Evolutionary conservation across 2,113 vertebrate species (phyloP).

Genomic region (Oophaga pumilio): DNA sequence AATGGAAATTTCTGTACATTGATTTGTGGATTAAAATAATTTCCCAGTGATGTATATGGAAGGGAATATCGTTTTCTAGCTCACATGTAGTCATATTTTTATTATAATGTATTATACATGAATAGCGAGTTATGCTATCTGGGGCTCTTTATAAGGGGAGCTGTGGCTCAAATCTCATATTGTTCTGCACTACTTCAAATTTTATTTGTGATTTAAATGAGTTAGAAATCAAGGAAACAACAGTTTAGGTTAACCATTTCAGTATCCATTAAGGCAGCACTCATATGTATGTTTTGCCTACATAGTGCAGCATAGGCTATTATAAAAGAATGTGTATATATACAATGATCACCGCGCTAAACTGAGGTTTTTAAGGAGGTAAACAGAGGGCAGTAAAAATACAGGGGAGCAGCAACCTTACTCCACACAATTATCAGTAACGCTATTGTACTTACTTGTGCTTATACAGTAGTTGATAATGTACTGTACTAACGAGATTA

Average conservation of each 20-base stretch:
- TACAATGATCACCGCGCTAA: too few species aligned
- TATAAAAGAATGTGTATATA: too few species aligned
- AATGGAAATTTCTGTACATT: not conserved
- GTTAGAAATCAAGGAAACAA: not conserved
- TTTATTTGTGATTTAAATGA: not conserved
- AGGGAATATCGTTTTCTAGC: not conserved
- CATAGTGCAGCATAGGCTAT: too few species aligned
- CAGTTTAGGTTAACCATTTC: not conserved
- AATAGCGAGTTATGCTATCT: not conserved
- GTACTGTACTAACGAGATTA: too few species aligned
- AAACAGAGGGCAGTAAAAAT: too few species aligned
- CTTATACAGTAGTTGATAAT: too few species aligned
- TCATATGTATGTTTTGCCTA: too few species aligned
- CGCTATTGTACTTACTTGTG: too few species aligned
- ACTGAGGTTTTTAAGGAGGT: too few species aligned
- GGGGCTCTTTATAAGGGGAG: not conserved
- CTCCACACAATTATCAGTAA: too few species aligned
- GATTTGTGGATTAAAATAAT: not conserved
- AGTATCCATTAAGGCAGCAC: too few species aligned
- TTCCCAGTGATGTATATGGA: not conserved
- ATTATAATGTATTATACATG: not conserved
- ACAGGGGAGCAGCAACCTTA: too few species aligned
- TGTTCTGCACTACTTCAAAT: not conserved
- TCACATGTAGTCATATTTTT: not conserved
- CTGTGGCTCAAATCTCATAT: not conserved